Evolutionary conservation across 30 jellyfish, hydroid and myxozoan species (phyloP), one percentile per base, ranked within the genome.

Genomic region (Rhopilema esculentum): DNA sequence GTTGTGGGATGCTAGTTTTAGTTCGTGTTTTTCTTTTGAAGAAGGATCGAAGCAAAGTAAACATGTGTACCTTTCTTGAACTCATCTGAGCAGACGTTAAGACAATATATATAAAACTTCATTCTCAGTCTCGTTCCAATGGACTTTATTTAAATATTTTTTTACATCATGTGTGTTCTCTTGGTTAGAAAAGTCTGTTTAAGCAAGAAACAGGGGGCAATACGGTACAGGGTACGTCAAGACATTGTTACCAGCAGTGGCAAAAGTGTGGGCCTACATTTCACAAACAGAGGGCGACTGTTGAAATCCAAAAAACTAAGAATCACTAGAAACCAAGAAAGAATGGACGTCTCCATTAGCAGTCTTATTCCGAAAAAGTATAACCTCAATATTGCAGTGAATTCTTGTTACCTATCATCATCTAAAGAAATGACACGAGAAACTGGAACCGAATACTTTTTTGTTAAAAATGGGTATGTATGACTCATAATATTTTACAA

Each of bases 291-390:
- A 78, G 88, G 88, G 61, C 78, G 88, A 66, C 63, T 75, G n/a
- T 24, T 78, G 49, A 21, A 49, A 17, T 0, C 20, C 19, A 78
- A 19, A 32, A 62, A 62, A 49, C 31, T 51, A 29, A 32, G 68
- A 67, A 23, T 32, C 21, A 15, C 65, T 18, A 75, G n/a, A 29
- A 23, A 50, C 4, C 50, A 53, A 61, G 69, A 78, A 49, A 31
- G 88, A 75, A 29, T 78, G 22, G 88, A 78, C 33, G 88, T 78
- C 2, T 63, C 88, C 16, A 62, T 78, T 29, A 78, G 88, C 79
- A 78, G 31, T 31, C 4, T 20, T 0, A 27, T 78, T 26, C 78
- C 88, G 4, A 78, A 62, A 65, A 78, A 30, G 66, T 78, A 57
- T 48, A 61, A 63, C 21, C 65, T 78, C 26, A 25, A 64, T 4